phyloP scores from a whole-genome alignment of 2,888 invertebrate genomes.

The Omphaloscelis lunosa region DNA sequence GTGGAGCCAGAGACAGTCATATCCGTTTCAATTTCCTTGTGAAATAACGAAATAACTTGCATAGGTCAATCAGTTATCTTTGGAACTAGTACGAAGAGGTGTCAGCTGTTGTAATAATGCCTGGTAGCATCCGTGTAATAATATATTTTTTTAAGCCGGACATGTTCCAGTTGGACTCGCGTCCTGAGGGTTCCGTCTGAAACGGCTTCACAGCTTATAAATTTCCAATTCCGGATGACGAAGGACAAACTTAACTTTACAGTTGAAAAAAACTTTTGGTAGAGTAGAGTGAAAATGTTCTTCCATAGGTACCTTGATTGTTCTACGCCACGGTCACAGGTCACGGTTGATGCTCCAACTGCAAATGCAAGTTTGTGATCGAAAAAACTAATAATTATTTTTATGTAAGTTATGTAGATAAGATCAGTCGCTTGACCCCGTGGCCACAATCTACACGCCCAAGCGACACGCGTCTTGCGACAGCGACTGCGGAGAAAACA shows the following conservation, averaged over 20 bases:
- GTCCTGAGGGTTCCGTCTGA: not conserved
- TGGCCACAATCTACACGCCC: not conserved
- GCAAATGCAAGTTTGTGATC: not conserved
- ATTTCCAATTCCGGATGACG: not conserved
- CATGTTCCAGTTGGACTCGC: too few species aligned
- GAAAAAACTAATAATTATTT: not conserved
- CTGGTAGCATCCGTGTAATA: not conserved
- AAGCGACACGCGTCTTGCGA: not conserved
- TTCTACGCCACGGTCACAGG: not conserved
- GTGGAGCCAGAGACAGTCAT: constrained; percentile 22
- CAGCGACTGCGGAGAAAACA: not conserved
- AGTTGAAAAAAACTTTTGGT: not conserved
- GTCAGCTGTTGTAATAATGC: constrained; percentile 3
- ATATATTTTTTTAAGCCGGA: not conserved
- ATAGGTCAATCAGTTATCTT: constrained; percentile 19
- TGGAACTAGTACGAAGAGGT: constrained; percentile 8
- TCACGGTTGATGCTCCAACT: not conserved
- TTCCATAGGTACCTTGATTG: not conserved
- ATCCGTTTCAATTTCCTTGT: constrained; percentile 46
- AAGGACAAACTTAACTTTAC: not conserved
- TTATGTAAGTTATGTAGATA: not conserved
- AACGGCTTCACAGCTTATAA: not conserved
- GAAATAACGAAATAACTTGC: constrained; percentile 23
- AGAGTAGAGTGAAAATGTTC: constrained; percentile 1
- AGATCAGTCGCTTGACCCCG: not conserved